Evolutionary conservation across 2,113 vertebrate species (phyloP).

Genomic region (Dipodomys merriami): DNA sequence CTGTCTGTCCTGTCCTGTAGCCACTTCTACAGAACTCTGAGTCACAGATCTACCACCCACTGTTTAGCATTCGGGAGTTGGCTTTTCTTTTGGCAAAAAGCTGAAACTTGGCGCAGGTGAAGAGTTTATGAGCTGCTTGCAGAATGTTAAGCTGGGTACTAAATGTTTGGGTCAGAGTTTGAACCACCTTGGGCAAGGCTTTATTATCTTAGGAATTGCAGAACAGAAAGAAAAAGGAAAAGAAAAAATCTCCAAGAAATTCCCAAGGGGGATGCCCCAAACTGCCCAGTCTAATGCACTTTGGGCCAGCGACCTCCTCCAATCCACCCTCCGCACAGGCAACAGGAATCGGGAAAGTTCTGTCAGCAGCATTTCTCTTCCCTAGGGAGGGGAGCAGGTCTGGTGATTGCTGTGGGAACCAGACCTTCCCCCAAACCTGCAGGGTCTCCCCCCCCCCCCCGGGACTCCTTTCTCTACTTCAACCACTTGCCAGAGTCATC

Average conservation of each 20-base stretch:
- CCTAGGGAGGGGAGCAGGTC: not conserved
- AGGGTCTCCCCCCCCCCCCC: no score
- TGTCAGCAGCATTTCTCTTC: not conserved
- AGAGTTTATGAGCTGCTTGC: not conserved
- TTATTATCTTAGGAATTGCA: slow-evolving; percentile 21
- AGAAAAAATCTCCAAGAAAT: not conserved
- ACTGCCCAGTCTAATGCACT: not conserved
- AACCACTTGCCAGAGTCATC: not conserved
- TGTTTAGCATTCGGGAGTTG: not conserved
- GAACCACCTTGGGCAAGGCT: not conserved
- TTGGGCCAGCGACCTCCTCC: not conserved
- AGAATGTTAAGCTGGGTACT: slow-evolving; percentile 27
- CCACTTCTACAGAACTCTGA: not conserved
- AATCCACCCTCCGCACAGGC: not conserved
- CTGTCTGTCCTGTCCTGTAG: not conserved
- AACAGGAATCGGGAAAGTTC: not conserved
- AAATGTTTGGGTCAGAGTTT: not conserved
- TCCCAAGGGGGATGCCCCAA: not conserved
- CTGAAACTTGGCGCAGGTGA: slow-evolving; percentile 10
- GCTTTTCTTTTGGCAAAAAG: slow-evolving; percentile 45
- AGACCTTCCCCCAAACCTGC: not conserved
- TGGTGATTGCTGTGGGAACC: not conserved
- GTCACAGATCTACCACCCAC: not conserved
- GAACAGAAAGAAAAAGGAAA: not conserved
- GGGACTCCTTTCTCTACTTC: not conserved